Percentiles rank a stretch among this genome's conserved stretches.
These are phyloP conservation scores for Acanthopleura granulata DNA, from an alignment of 2,888 invertebrate genomes.

Conservation along the genomic window DNA sequence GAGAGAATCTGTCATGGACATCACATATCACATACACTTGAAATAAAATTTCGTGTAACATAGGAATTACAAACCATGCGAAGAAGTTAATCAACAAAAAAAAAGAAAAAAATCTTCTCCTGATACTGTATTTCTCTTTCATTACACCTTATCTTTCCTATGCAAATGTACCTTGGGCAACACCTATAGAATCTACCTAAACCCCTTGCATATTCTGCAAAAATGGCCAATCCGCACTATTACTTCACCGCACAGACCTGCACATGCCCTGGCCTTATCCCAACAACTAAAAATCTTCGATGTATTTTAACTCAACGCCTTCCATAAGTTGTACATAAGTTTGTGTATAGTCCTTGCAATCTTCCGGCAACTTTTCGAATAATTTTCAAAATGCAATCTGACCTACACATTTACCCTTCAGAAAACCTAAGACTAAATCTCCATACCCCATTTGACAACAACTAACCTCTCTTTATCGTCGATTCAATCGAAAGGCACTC, in stretches of 20 bases:
- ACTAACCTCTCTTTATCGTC: too few relatives aligned
- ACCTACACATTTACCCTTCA: background rate
- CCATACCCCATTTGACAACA: background rate
- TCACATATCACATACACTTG: background rate
- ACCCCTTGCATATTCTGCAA: background rate
- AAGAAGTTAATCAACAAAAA: background rate
- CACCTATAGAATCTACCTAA: background rate
- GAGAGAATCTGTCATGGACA: background rate
- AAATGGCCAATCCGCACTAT: background rate
- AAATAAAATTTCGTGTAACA: background rate
- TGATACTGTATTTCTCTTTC: background rate
- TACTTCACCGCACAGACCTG: background rate
- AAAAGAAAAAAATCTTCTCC: background rate
- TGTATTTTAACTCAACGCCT: too few relatives aligned
- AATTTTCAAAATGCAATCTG: background rate
- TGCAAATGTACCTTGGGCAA: background rate
- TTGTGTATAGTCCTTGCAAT: background rate
- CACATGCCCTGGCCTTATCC: too few relatives aligned
- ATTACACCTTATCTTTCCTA: background rate
- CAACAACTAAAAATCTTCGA: too few relatives aligned
- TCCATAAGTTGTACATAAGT: background rate
- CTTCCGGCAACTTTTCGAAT: background rate
- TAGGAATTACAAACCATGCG: background rate
- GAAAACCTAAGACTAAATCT: background rate
- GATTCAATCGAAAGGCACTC: too few relatives aligned